Evolutionary conservation across 2,888 invertebrate genomes (phyloP).

Genomic region (Heliconius ethilla): DNA sequence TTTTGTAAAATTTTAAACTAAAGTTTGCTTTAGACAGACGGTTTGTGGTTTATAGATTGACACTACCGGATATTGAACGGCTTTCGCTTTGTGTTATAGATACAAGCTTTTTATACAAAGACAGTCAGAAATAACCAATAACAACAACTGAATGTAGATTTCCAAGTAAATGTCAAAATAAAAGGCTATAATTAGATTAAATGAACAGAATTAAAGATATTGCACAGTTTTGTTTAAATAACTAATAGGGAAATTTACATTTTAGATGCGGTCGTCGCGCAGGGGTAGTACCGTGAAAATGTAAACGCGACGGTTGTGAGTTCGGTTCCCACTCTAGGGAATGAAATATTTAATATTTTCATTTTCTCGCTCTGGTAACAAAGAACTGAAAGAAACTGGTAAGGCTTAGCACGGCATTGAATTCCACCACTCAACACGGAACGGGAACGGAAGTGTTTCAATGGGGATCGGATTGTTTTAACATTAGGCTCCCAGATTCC

Average conservation of each 20-base stretch:
- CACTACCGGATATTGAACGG: conserved; percentile 18
- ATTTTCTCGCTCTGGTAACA: too few relatives aligned
- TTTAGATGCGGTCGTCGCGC: too few relatives aligned
- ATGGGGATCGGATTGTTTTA: too few relatives aligned
- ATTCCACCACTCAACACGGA: not conserved
- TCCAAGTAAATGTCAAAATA: not conserved
- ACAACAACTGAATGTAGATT: not conserved
- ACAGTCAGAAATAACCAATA: not conserved
- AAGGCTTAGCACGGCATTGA: not conserved
- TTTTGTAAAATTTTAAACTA: conserved; percentile 10
- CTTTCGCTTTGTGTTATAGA: not conserved
- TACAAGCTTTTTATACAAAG: not conserved
- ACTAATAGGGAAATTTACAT: too few relatives aligned
- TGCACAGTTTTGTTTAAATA: too few relatives aligned
- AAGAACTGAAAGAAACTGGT: too few relatives aligned
- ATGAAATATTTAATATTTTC: not conserved
- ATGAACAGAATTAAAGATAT: too few relatives aligned
- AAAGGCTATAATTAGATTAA: not conserved
- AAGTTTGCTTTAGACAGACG: conserved; percentile 6
- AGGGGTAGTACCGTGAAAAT: not conserved
- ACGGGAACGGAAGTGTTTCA: not conserved
- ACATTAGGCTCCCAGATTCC: too few relatives aligned
- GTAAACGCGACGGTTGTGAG: not conserved
- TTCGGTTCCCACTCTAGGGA: not conserved
- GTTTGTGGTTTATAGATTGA: conserved; percentile 15